Evolutionary conservation across 2,797 vertebrate species (phyloP), one percentile per base, ranked within the genome.

Genomic region (Dryobates pubescens): DNA sequence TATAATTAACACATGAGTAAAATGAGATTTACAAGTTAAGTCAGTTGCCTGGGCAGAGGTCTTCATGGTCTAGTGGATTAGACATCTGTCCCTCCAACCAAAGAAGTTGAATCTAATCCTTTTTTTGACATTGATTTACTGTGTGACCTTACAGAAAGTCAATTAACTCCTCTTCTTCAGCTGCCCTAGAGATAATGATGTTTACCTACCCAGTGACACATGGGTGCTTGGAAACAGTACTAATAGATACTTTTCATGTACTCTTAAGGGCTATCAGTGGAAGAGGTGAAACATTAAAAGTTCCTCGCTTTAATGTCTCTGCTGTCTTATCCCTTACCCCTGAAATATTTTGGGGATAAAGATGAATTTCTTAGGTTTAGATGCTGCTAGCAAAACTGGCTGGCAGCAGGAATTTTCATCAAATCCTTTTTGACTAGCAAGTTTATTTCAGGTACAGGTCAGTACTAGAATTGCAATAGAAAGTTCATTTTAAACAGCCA

Each of bases 121-220:
- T 95, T 92, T 94, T 92, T 83, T 94, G 94, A 95, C 94, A 94
- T 54, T 95, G 88, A 83, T 92, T 95, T 96, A 89, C 78, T 90
- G 58, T 22, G 36, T 89, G 89, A 91, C 95, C 93, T 94, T 96
- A 93, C 0, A 0, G 34, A 91, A 96, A 97, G 96, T 94, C 94
- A 96, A 95, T 96, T 96, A 97, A 95, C 85, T 94, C 96, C 81
- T 94, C 95, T 96, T 94, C 94, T 82, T 93, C 79, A 75, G 95
- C 89, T 90, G 82, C 58, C 80, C 94, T 87, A 83, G 87, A 94
- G 72, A 94, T 93, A 95, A 95, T 89, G 72, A 83, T 70, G 90
- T 89, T 95, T 96, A 94, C 93, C 59, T 61, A 86, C 71, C 80
- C 27, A 1, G 32, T 91, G 88, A 88, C 89, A 93, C 87, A 84